Conservation (phyloP, 2,113 vertebrate species). For the Pelecanoides urinatrix region DNA sequence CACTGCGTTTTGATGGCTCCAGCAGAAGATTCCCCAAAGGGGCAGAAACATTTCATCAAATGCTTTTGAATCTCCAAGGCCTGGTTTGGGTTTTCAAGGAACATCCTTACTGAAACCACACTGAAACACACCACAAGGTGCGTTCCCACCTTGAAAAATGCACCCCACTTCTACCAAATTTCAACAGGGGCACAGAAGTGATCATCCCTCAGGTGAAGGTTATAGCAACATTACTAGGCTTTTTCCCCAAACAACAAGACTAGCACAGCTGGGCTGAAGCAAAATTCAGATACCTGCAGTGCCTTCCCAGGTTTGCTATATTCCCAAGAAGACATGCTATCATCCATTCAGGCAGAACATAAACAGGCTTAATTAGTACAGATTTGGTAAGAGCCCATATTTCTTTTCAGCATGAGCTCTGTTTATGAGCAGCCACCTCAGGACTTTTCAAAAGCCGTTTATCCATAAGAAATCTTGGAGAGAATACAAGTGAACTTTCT, state of each 20-base stretch:
- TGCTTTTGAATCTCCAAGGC: neutral
- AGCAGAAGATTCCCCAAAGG: neutral
- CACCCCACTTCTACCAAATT: neutral
- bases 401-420: neutral
- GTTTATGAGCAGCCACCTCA: neutral
- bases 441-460: neutral
- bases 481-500: neutral
- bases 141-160: neutral
- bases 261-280: neutral
- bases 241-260: constrained; percentile 4
- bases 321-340: neutral
- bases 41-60: neutral
- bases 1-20: neutral
- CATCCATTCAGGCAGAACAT: constrained; percentile 5
- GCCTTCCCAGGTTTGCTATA: neutral
- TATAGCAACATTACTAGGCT: neutral
- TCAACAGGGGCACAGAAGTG: neutral
- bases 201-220: neutral
- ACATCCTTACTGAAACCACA: neutral
- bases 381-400: neutral
- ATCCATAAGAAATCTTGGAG: neutral
- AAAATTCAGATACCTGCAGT: neutral
- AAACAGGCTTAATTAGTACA: constrained; percentile 45
- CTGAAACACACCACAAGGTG: too few species aligned
- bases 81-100: neutral